Evolutionary conservation across 2,888 invertebrate genomes (phyloP), one percentile per base, ranked within the genome.

Genomic region (Acronicta aceris): DNA sequence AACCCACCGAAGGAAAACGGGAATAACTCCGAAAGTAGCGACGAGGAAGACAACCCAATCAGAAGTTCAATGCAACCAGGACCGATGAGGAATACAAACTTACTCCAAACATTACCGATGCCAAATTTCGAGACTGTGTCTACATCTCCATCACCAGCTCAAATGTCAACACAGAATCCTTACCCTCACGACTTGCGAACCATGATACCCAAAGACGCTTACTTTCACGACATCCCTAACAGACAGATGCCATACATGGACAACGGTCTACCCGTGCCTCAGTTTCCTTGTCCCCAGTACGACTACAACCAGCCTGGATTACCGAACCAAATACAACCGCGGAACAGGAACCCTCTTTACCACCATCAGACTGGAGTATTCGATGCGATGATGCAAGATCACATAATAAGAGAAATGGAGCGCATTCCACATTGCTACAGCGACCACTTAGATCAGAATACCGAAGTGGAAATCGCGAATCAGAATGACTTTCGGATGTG

Each of bases 81-180:
- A 0, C 94, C 95, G 0, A 95, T 95, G 95, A 94, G 93, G 46
- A 95, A 95, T 74, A 85, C 95, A 0, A 95, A 95, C 69, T 77
- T 95, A 41, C 86, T 95, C 0, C 95, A 95, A 74, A 95, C 95
- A 16, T 74, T 95, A 58, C 95, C 95, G 0, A 80, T 95, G 55
- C 95, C 95, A 0, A 96, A 95, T 79, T 96, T 95, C 80, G 96
- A 96, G 76, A 95, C 95, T 10, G 91, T 94, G 75, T 91, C 94
- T n/a, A 89, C 90, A 65, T 90, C 94, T 0, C 92, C 90, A 25
- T 90, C 94, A 0, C 92, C 94, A 5, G 90, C 89, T 0, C 91
- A 88, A 41, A 81, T 79, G 27, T 81, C 81, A 45, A 84, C 55
- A 1, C 78, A 64, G 48, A 77, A 68, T 21, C 58, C 66, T 1